Conservation (phyloP, 2,797 vertebrate species). For the Eospalax fontanierii region DNA sequence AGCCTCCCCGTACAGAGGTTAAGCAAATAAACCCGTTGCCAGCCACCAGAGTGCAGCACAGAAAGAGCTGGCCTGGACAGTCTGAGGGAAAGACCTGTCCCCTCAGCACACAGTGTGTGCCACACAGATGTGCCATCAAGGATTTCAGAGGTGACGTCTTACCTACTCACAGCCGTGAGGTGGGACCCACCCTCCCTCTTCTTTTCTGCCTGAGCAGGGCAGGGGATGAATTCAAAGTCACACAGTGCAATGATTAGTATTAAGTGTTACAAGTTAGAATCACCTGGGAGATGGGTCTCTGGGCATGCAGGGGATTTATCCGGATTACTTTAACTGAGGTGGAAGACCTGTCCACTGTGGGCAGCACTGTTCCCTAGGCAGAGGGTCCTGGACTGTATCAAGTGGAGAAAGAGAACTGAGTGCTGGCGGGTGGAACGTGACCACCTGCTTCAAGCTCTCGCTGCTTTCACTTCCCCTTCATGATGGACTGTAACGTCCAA, state of each 20-base stretch:
- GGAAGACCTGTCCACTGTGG: background rate
- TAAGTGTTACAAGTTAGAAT: background rate
- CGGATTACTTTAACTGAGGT: background rate
- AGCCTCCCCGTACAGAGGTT: background rate
- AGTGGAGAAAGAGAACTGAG: background rate
- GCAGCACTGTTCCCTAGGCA: background rate
- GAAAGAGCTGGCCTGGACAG: background rate
- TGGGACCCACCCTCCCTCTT: rapidly evolving
- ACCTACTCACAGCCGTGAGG: background rate
- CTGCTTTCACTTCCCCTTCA: background rate
- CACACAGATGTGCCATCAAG: background rate
- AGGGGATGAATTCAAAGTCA: rapidly evolving
- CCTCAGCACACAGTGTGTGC: rapidly evolving
- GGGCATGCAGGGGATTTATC: background rate
- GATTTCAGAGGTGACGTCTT: rapidly evolving
- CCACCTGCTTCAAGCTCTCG: background rate
- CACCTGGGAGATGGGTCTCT: background rate
- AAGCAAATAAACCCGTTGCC: background rate
- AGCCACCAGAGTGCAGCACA: background rate
- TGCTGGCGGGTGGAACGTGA: background rate
- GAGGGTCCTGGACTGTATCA: background rate
- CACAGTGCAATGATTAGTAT: background rate
- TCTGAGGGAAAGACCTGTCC: background rate
- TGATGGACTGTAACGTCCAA: background rate
- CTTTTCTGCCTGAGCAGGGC: background rate